These are phyloP conservation scores for Botia almorhae DNA, from an alignment of 2,797 vertebrate species.

Conservation along the genomic window DNA sequence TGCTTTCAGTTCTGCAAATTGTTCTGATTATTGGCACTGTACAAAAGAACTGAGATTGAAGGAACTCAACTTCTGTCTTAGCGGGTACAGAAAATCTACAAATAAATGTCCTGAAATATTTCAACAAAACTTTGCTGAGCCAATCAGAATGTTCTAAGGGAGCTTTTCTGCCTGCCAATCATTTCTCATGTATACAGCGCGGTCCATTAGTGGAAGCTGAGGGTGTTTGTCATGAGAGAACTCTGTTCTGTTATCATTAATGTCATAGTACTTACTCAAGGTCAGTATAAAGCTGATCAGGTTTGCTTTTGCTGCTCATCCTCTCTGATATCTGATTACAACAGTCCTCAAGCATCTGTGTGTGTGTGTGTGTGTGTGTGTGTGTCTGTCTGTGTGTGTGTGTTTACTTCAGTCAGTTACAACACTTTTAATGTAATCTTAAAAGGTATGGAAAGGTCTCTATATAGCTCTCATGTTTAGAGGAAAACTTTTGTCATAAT, in stretches of 20 bases:
- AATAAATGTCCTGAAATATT: too few relatives aligned
- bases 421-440: too few relatives aligned
- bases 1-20: neutral
- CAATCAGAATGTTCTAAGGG: neutral
- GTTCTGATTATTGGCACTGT: neutral
- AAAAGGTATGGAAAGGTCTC: too few relatives aligned
- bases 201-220: neutral
- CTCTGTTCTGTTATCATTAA: neutral
- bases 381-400: too few relatives aligned
- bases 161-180: neutral
- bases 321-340: neutral
- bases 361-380: neutral
- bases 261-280: neutral
- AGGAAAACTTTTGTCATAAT: too few relatives aligned
- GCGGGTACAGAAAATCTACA: too few relatives aligned
- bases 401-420: too few relatives aligned
- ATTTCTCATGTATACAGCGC: too few relatives aligned
- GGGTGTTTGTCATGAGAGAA: neutral
- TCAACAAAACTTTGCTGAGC: too few relatives aligned
- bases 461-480: too few relatives aligned
- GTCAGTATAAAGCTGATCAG: neutral
- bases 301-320: neutral
- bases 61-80: too few relatives aligned
- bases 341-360: neutral
- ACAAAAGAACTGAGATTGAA: neutral